Base-by-base conservation (phyloP, 2,888 invertebrate genomes). In the Zygaena filipendulae region DNA sequence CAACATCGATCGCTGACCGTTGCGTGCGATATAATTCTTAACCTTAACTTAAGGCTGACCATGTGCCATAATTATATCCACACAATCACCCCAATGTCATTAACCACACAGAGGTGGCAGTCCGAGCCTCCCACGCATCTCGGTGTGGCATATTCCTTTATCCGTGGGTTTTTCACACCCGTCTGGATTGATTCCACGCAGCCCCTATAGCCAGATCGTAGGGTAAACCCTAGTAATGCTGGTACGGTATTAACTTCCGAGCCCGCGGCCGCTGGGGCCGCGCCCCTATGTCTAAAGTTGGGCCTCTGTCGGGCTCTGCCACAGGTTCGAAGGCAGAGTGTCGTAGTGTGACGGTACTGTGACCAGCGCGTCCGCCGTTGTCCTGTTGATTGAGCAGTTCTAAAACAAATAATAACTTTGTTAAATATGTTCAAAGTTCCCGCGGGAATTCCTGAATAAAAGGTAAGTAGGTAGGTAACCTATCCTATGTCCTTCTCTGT, bases 331-430 rank as follows among this genome's bases (percentile, higher is more conserved):
- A 2, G 81, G 74, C 4, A 84, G 59, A 10, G 82, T 81, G 63
- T 88, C 87, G 53, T 84, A 90, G 67, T 91, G 91, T 3, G 86
- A 85, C 1, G 91, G 91, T 11, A 91, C 87, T 0, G 91, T 91
- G 32, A 85, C 66, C 33, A 91, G 63, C 3, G 91, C 91, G 42
- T 91, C 91, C 13, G 85, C 86, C 2, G 85, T 64, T 5, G 84
- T 85, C 21, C 91, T 77, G 44, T 68, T 83, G 30, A 85, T 80
- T 27, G 85, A 87, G 59, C 91, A 91, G 59, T 91, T 90, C 75
- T 86, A 71, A 10, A 77, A 80, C 34, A 49, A 49, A 32, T 13
- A 25, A 16, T 32, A 20, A 11, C 29, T 25, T 25, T 30, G 8
- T 11, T 16, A n/a, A n/a, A n/a, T n/a, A n/a, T n/a, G n/a, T n/a